A percentile compares a stretch with the other conserved stretches of the same genome.
These are phyloP conservation scores for Syngnathus scovelli DNA, from an alignment of 2,113 vertebrate genomes.

Conservation along the genomic window DNA sequence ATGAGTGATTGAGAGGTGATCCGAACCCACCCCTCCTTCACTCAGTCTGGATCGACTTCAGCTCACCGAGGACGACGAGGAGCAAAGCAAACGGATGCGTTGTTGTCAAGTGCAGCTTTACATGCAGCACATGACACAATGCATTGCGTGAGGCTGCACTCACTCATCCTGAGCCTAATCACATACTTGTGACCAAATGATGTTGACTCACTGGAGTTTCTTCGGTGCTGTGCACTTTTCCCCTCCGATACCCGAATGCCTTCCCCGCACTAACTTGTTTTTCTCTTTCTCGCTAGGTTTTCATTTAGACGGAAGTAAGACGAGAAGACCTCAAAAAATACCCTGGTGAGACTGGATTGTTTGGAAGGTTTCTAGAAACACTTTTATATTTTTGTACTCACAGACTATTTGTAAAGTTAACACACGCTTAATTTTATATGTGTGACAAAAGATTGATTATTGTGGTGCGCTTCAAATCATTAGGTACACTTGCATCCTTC, in stretches of 20 bases:
- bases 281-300: slow-evolving; percentile 57
- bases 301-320: slow-evolving; percentile 70
- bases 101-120: background rate
- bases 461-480: slow-evolving; percentile 10
- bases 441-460: background rate
- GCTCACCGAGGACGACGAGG: background rate
- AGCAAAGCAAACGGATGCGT: background rate
- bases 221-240: background rate
- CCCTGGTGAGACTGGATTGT: slow-evolving; percentile 25
- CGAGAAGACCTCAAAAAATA: slow-evolving; percentile 1
- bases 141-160: slow-evolving; percentile 27
- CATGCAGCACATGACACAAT: slow-evolving; percentile 29
- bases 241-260: background rate
- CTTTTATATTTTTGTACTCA: slow-evolving; percentile 42
- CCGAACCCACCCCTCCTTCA: background rate
- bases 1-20: background rate
- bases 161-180: slow-evolving; percentile 58
- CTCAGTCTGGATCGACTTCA: background rate
- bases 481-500: background rate
- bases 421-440: slow-evolving; percentile 38
- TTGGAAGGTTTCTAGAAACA: slow-evolving; percentile 22
- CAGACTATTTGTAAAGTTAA: slow-evolving; percentile 26
- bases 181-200: slow-evolving; percentile 59
- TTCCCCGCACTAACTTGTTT: slow-evolving; percentile 14
- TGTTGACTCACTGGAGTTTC: slow-evolving; percentile 29